These are phyloP conservation scores for Dione juno DNA, from an alignment of 2,888 invertebrate species.

Conservation along the genomic window DNA sequence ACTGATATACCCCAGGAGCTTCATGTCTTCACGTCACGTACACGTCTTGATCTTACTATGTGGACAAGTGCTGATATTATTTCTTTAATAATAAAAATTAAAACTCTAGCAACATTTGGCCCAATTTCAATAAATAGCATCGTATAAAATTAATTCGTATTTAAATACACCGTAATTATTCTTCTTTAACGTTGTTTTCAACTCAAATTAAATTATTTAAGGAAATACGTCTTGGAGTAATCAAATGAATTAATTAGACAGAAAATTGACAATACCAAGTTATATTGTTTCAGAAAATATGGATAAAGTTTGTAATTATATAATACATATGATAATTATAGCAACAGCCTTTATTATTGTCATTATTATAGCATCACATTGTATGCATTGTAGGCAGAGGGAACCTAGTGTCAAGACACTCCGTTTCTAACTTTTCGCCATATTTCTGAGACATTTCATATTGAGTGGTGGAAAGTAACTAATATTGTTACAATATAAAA, in stretches of 20 bases:
- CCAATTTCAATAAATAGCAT: background rate
- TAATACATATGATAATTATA: too few species aligned
- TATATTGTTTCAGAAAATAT: background rate
- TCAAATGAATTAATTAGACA: slow-evolving; percentile 12
- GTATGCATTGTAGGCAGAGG: background rate
- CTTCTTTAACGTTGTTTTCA: slow-evolving; percentile 4
- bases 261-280: slow-evolving; percentile 8
- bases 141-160: slow-evolving; percentile 15
- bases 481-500: too few species aligned
- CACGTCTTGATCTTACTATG: too few species aligned
- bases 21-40: too few species aligned
- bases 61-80: too few species aligned
- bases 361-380: background rate
- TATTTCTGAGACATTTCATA: too few species aligned
- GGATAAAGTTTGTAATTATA: slow-evolving; percentile 6
- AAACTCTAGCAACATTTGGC: too few species aligned
- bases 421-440: too few species aligned
- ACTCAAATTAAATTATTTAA: slow-evolving; percentile 6
- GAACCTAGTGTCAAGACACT: too few species aligned
- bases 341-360: background rate
- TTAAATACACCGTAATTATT: slow-evolving; percentile 9
- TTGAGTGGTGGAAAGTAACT: too few species aligned
- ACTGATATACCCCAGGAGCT: too few species aligned
- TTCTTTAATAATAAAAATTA: too few species aligned
- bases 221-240: background rate